Base-by-base conservation (phyloP, 37 sponge, comb jelly and placozoan genomes). In the Oopsacas minuta region DNA sequence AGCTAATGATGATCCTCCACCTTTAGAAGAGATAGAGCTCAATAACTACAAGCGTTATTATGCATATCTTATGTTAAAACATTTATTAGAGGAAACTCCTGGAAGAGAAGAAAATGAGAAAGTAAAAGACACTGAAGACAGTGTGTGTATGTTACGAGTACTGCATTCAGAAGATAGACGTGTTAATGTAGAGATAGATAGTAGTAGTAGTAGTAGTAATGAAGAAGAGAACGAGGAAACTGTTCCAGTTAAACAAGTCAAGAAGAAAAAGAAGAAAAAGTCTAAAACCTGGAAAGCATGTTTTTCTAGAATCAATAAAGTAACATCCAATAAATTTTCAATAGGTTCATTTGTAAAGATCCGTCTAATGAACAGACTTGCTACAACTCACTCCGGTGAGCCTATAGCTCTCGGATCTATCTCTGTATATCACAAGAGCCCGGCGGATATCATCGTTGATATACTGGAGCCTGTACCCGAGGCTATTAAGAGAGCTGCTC, bases 401-500 rank as follows among this genome's bases (percentile, higher is more conserved):
- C 83, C 87, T 0, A 69, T 88, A 35, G 89, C 86, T 32, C 22
- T 91, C 69, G 92, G 92, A n/a, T 38, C 28, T 10, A 36, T 91
- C n/a, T 37, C 61, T 0, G 52, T 83, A 5, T 39, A 89, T 7
- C 81, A 86, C 20, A 84, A 37, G 25, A 51, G 85, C 36, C 92
- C 92, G 7, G 83, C 89, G 12, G 37, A 61, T 37, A 53, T 91
- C 5, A 84, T 85, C 23, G 81, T 87, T 0, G 87, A 89, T 0
- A 36, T 91, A 0, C n/a, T 15, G 3, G 51, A 87, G 23, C 91
- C 91, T n/a, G 52, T 91, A 34, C 82, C 92, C 36, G 10, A 37
- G 53, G 88, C 89, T 36, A 75, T 91, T 0, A 38, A 42, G 83
- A n/a, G 37, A 28, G 88, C 89, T 37, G 84, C 82, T 37, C 0